A percentile compares a stretch with the other conserved stretches of the same genome.
Conservation (phyloP, 2,888 invertebrate genomes). For the Coelinius sp. region DNA sequence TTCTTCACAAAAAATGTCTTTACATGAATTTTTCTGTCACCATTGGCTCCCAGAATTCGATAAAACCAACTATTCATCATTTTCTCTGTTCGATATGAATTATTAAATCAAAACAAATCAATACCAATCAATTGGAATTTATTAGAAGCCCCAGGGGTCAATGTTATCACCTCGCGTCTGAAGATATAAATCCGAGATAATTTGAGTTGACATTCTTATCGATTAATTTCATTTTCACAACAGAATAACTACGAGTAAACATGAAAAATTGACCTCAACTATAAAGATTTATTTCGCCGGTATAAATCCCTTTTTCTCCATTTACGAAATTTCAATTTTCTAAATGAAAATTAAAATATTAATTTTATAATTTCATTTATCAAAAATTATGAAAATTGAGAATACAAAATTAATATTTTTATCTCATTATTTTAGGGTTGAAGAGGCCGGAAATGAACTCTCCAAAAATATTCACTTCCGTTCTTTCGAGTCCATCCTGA, state of each 20-base stretch:
- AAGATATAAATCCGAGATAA: not conserved
- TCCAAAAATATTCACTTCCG: too few relatives aligned
- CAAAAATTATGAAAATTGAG: too few relatives aligned
- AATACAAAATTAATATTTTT: too few relatives aligned
- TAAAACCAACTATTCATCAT: not conserved
- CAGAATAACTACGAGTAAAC: not conserved
- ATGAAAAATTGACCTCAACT: not conserved
- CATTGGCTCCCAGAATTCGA: too few relatives aligned
- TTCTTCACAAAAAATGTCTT: too few relatives aligned
- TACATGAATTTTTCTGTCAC: too few relatives aligned
- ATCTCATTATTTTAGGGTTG: too few relatives aligned
- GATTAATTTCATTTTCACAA: not conserved
- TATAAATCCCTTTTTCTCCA: too few relatives aligned
- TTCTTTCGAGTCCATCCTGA: not conserved
- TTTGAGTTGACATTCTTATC: not conserved
- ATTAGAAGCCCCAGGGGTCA: not conserved
- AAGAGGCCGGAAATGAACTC: too few relatives aligned
- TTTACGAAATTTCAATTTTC: too few relatives aligned
- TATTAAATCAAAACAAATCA: not conserved
- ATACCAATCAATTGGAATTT: not conserved
- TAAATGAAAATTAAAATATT: too few relatives aligned
- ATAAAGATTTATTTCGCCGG: not conserved
- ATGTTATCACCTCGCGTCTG: not conserved
- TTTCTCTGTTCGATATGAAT: not conserved
- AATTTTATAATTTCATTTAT: too few relatives aligned